A percentile compares a stretch with the other conserved stretches of the same genome.
Conservation (phyloP, 2,888 invertebrate genomes). For the Ennomos fuscantarius region DNA sequence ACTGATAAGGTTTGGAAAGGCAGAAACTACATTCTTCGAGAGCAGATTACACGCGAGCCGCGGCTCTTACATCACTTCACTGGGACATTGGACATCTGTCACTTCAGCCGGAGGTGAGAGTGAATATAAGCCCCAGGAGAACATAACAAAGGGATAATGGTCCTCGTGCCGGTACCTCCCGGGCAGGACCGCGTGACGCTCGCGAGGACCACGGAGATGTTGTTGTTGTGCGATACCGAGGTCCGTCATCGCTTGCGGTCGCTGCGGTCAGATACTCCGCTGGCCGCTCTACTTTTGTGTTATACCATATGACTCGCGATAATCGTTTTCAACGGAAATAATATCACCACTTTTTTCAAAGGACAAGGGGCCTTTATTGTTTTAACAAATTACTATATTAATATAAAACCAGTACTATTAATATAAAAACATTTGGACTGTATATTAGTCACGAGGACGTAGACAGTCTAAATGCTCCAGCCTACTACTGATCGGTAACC, state of each 20-base stretch:
- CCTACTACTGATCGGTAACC: too few relatives aligned
- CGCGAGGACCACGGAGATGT: constrained; percentile 7
- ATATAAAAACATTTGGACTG: too few relatives aligned
- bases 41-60: not conserved
- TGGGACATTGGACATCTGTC: too few relatives aligned
- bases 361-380: too few relatives aligned
- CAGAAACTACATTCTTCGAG: constrained; percentile 12
- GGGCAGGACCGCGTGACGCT: constrained; percentile 11
- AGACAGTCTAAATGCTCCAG: too few relatives aligned
- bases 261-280: constrained; percentile 26
- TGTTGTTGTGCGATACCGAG: constrained; percentile 7
- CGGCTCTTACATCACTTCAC: not conserved
- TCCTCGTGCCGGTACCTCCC: constrained; percentile 7
- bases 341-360: not conserved
- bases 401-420: too few relatives aligned
- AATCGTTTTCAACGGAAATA: not conserved
- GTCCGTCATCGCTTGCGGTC: constrained; percentile 37
- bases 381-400: too few relatives aligned
- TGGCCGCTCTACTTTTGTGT: too few relatives aligned
- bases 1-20: constrained; percentile 18
- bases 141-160: not conserved
- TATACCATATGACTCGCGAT: too few relatives aligned
- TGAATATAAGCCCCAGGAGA: too few relatives aligned
- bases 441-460: too few relatives aligned
- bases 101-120: too few relatives aligned